Percentiles rank a stretch among this genome's conserved stretches.
These are phyloP conservation scores for Bufo gargarizans DNA, from an alignment of 2,113 vertebrate genomes.

Conservation along the genomic window DNA sequence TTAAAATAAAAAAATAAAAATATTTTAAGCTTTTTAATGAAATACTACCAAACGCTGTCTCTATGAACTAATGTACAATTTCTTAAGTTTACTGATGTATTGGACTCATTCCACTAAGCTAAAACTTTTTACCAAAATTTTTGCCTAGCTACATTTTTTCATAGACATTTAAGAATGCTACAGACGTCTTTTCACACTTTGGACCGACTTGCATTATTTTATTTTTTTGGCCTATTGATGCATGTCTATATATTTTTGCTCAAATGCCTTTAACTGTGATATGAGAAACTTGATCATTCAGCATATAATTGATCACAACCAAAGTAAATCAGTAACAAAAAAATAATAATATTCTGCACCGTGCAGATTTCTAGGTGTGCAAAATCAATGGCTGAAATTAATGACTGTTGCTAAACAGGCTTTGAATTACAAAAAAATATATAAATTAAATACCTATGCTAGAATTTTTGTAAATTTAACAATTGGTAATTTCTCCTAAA, in stretches of 20 bases:
- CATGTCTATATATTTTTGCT: not conserved
- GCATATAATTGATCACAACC: constrained; percentile 2
- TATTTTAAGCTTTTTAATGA: not conserved
- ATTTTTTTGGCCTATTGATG: not conserved
- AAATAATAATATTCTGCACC: constrained; percentile 13
- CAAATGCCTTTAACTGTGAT: not conserved
- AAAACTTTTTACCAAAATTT: not conserved
- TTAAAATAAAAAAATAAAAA: not conserved
- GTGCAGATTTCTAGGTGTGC: constrained; percentile 46
- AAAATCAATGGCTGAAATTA: constrained; percentile 34
- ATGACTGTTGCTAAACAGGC: constrained; percentile 56
- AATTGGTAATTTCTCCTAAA: not conserved
- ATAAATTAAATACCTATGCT: too few species aligned
- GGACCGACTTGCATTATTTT: constrained; percentile 24
- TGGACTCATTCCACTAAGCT: not conserved
- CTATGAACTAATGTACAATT: not conserved
- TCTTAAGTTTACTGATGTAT: not conserved
- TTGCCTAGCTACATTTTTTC: not conserved
- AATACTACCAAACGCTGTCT: not conserved
- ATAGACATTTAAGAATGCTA: not conserved
- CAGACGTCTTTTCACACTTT: not conserved
- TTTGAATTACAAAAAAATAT: not conserved
- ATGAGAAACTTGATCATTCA: not conserved
- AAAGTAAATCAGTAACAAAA: constrained; percentile 1
- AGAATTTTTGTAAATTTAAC: not conserved